Evolutionary conservation across 2,113 vertebrate genomes (phyloP).

Genomic region (Falco punctatus): DNA sequence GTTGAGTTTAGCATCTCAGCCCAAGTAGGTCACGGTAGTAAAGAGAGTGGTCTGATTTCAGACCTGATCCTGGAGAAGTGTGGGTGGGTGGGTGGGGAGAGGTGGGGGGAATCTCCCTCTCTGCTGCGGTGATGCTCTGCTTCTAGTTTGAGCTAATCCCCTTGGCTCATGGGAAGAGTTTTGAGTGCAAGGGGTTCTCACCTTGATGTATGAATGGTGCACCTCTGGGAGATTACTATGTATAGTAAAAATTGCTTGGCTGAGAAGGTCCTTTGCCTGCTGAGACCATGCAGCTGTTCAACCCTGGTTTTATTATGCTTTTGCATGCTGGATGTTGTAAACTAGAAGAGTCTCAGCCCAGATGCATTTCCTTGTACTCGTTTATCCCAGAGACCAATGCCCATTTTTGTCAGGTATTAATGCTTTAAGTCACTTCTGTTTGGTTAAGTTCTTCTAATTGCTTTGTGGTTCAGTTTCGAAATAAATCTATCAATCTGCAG

Average conservation of each 20-base stretch:
- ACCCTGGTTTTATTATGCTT: not conserved
- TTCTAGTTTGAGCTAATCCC: not conserved
- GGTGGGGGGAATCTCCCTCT: not conserved
- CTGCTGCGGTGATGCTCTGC: not conserved
- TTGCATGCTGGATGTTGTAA: fast-evolving
- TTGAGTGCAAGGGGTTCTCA: not conserved
- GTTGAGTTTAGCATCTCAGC: not conserved
- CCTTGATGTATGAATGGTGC: not conserved
- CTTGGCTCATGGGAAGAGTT: not conserved
- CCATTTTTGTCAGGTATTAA: not conserved
- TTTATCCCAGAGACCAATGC: not conserved
- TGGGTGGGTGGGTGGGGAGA: too few relatives aligned
- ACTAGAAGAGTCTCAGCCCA: not conserved
- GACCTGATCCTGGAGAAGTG: not conserved
- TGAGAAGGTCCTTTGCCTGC: not conserved
- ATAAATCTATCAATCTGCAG: not conserved
- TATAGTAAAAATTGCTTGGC: not conserved
- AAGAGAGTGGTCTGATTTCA: not conserved
- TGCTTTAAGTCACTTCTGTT: not conserved
- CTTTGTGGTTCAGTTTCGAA: not conserved
- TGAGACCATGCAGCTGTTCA: not conserved
- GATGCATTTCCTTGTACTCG: not conserved
- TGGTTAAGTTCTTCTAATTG: not conserved
- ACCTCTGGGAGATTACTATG: not conserved
- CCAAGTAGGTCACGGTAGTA: not conserved